These are phyloP conservation scores for Apeltes quadracus DNA, from an alignment of 2,113 vertebrate species.

Conservation along the genomic window DNA sequence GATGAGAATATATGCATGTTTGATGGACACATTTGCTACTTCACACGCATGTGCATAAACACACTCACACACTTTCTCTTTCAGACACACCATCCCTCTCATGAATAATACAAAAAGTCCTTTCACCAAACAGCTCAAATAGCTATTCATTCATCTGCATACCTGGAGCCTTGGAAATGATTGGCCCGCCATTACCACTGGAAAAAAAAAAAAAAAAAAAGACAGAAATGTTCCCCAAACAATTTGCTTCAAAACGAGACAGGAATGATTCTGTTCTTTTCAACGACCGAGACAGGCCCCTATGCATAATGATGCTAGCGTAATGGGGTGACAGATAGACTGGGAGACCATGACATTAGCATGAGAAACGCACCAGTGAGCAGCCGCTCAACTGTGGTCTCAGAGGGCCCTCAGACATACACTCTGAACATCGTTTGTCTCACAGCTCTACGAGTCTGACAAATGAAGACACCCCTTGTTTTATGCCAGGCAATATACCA, in stretches of 20 bases:
- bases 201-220: conserved; percentile 36
- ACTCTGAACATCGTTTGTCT: conserved; percentile 73
- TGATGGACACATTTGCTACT: conserved; percentile 43
- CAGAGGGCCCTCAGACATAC: conserved; percentile 77
- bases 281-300: conserved; percentile 73
- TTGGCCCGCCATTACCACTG: conserved; percentile 74
- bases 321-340: conserved; percentile 84
- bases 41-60: neutral
- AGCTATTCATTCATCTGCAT: conserved; percentile 83
- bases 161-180: conserved; percentile 81
- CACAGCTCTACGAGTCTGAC: conserved; percentile 69
- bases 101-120: conserved; percentile 82
- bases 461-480: conserved; percentile 75
- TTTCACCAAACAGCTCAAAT: conserved; percentile 79
- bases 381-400: conserved; percentile 81
- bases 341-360: conserved; percentile 83
- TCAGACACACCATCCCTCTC: conserved; percentile 69
- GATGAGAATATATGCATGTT: conserved; percentile 34
- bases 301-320: conserved; percentile 84
- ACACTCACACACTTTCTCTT: conserved; percentile 44
- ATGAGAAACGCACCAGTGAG: conserved; percentile 83
- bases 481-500: conserved; percentile 69
- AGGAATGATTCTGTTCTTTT: conserved; percentile 83
- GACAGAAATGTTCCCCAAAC: conserved; percentile 81
- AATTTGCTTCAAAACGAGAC: conserved; percentile 84